Evolutionary conservation across 1,140 invertebrate genomes (phyloP).

Genomic region (Monomorium pharaonis): DNA sequence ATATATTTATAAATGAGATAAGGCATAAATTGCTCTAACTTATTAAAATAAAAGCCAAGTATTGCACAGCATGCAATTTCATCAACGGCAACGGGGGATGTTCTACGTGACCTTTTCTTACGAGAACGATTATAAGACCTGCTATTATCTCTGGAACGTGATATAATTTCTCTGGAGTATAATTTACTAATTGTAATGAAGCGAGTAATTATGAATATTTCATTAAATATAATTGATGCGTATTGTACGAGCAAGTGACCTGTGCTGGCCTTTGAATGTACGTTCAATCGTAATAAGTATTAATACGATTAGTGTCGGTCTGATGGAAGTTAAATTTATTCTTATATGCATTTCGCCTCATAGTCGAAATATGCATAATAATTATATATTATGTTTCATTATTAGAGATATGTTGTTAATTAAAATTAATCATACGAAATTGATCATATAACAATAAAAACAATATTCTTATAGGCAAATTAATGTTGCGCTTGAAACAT

Average conservation of each 20-base stretch:
- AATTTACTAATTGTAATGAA: constrained; percentile 44
- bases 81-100: neutral
- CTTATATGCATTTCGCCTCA: neutral
- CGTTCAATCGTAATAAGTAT: constrained; percentile 12
- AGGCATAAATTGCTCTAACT: neutral
- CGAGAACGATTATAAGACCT: neutral
- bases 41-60: constrained; percentile 33
- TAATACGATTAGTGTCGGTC: constrained; percentile 1
- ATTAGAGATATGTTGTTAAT: neutral
- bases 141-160: neutral
- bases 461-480: neutral
- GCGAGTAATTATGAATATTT: constrained; percentile 20
- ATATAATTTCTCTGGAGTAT: constrained; percentile 8
- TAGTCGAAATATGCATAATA: neutral
- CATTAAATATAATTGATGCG: constrained; percentile 12
- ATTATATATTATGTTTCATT: neutral
- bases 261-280: neutral
- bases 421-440: neutral
- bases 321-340: constrained; percentile 20
- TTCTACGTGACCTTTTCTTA: constrained; percentile 8
- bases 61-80: constrained; percentile 28
- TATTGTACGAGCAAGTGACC: neutral
- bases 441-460: neutral
- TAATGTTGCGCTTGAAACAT: neutral
- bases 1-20: constrained; percentile 41